These are phyloP conservation scores for Drosophila parvula DNA, from an alignment of 1,140 invertebrate genomes.

Conservation along the genomic window DNA sequence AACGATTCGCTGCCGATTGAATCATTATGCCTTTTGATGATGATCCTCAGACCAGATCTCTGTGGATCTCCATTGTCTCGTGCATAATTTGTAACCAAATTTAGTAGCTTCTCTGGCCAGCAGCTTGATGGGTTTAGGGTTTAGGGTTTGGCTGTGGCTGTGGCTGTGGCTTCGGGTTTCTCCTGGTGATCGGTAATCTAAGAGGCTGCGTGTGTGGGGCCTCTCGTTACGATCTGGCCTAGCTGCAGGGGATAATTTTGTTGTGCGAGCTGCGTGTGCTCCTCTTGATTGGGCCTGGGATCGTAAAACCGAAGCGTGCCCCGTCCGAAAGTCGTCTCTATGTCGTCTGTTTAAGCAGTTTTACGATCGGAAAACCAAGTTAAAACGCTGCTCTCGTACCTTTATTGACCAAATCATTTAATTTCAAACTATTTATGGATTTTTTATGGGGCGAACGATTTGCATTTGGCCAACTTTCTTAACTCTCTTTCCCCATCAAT, in stretches of 20 bases:
- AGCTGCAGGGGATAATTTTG: slow-evolving; percentile 31
- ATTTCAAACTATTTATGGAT: slow-evolving; percentile 52
- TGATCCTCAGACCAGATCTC: slow-evolving; percentile 9
- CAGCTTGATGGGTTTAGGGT: slow-evolving; percentile 17
- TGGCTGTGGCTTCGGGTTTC: slow-evolving; percentile 2
- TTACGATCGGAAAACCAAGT: slow-evolving; percentile 32
- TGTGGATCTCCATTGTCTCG: slow-evolving; percentile 8
- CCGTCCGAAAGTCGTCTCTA: slow-evolving; percentile 7
- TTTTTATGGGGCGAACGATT: slow-evolving; percentile 36
- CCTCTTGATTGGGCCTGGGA: slow-evolving; percentile 22
- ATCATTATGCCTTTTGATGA: slow-evolving; percentile 15
- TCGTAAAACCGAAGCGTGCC: slow-evolving; percentile 52
- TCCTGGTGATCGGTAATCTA: slow-evolving; percentile 15
- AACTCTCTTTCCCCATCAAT: slow-evolving; percentile 17
- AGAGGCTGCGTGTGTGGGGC: slow-evolving; percentile 18
- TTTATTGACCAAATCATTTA: slow-evolving; percentile 52
- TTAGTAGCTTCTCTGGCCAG: slow-evolving; percentile 17
- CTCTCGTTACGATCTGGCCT: slow-evolving; percentile 22
- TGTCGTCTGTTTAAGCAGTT: slow-evolving; percentile 8
- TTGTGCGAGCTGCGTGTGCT: slow-evolving; percentile 11
- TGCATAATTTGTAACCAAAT: slow-evolving; percentile 45
- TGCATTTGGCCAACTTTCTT: slow-evolving; percentile 53
- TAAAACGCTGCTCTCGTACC: slow-evolving; percentile 19
- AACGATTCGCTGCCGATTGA: slow-evolving; percentile 33
- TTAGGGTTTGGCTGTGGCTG: neutral